phyloP scores from a whole-genome alignment of 2,888 invertebrate species.

The Clunio marinus region DNA sequence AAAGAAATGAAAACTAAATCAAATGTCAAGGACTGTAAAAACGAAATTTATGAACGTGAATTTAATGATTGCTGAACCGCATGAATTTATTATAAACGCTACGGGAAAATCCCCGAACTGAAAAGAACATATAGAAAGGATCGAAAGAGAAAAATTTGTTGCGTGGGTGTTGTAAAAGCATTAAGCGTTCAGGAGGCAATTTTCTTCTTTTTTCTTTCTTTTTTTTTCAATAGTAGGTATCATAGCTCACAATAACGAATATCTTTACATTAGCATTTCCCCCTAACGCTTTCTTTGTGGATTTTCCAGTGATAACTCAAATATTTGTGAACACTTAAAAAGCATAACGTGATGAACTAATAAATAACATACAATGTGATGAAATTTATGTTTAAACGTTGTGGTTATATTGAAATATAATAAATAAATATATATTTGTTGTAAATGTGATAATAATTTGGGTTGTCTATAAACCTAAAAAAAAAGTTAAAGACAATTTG shows the following conservation, averaged over 20 bases:
- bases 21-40: slow-evolving; percentile 20
- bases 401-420: slow-evolving; percentile 10
- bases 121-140: neutral
- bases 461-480: too few species aligned
- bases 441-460: neutral
- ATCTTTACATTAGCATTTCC: too few species aligned
- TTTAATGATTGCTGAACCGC: slow-evolving; percentile 26
- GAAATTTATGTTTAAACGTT: slow-evolving; percentile 1
- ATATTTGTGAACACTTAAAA: too few species aligned
- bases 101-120: neutral
- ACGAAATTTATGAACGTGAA: slow-evolving; percentile 27
- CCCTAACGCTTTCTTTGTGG: too few species aligned
- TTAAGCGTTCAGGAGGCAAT: neutral
- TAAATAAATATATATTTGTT: neutral
- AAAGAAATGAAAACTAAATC: neutral
- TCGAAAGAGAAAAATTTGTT: slow-evolving; percentile 1
- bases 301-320: too few species aligned
- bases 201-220: too few species aligned
- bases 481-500: too few species aligned
- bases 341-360: slow-evolving; percentile 1
- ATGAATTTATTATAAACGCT: slow-evolving; percentile 30
- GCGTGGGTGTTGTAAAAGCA: neutral
- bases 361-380: neutral
- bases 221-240: too few species aligned
- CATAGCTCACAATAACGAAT: too few species aligned